Conservation (phyloP, 2,797 vertebrate genomes). For the Chelon labrosus region DNA sequence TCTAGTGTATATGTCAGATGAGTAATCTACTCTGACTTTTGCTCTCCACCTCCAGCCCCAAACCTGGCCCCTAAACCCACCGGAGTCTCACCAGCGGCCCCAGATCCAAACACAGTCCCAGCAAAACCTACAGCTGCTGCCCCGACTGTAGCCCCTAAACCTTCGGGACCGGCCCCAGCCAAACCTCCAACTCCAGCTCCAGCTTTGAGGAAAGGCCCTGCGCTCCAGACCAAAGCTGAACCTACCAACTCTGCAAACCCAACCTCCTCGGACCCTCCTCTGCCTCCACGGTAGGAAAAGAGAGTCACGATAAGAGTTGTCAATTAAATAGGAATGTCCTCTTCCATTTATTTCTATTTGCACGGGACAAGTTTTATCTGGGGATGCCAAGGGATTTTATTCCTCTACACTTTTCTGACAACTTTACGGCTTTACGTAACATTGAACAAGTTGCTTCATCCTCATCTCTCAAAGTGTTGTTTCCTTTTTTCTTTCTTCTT, state of each 20-base stretch:
- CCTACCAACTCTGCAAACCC: background rate
- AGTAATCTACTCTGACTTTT: background rate
- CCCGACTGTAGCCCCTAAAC: slow-evolving; percentile 26
- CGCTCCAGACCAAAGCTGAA: slow-evolving; percentile 43
- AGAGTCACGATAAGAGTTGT: no score
- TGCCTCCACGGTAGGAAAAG: slow-evolving; percentile 70
- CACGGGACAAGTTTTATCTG: no score
- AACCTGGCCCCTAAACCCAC: slow-evolving; percentile 54
- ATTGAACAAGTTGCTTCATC: no score
- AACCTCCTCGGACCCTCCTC: slow-evolving; percentile 54
- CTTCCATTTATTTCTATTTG: no score
- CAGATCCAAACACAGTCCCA: slow-evolving; percentile 20
- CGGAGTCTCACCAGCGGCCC: background rate
- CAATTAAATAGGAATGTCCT: no score
- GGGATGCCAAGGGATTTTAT: no score
- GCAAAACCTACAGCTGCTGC: slow-evolving; percentile 35
- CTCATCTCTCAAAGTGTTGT: no score
- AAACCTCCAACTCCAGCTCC: slow-evolving; percentile 27
- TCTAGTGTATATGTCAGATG: background rate
- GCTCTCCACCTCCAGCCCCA: slow-evolving; percentile 50
- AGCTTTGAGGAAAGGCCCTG: slow-evolving; percentile 54
- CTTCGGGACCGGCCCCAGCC: background rate
- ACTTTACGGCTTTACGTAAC: no score
- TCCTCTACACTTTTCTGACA: no score
- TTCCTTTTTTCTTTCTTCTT: background rate